Conservation (phyloP, 2,888 invertebrate genomes). For the Loripinus fragilis region DNA sequence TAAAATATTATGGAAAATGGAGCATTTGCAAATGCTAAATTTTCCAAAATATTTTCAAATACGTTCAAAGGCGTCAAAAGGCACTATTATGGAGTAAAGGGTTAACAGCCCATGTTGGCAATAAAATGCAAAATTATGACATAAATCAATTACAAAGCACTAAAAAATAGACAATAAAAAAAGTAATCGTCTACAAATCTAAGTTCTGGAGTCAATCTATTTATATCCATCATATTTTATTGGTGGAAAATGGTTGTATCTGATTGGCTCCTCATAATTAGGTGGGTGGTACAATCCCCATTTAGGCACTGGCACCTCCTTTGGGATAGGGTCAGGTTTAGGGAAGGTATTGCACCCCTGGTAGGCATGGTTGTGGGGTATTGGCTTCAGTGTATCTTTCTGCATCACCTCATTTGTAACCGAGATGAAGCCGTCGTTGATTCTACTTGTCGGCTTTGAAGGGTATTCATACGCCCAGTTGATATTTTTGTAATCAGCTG, state of each 20-base stretch:
- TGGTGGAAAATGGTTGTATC: constrained; percentile 78
- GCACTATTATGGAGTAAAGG: too few species aligned
- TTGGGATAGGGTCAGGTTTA: constrained; percentile 73
- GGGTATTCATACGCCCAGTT: constrained; percentile 79
- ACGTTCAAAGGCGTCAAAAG: too few species aligned
- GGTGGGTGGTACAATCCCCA: constrained; percentile 82
- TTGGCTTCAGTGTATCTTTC: constrained; percentile 72
- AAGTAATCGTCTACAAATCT: not conserved
- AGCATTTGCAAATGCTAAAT: too few species aligned
- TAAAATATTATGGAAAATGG: too few species aligned
- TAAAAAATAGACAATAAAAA: not conserved
- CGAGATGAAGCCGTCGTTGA: constrained; percentile 73
- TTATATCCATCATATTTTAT: constrained; percentile 84
- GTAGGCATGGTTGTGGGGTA: constrained; percentile 76
- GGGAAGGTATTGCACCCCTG: constrained; percentile 68
- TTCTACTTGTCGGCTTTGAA: constrained; percentile 77
- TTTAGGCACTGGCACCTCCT: constrained; percentile 78
- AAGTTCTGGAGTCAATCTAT: constrained; percentile 19
- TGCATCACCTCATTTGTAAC: constrained; percentile 76
- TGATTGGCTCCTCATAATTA: constrained; percentile 78
- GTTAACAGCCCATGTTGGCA: too few species aligned
- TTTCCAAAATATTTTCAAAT: too few species aligned
- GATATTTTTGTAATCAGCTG: constrained; percentile 78
- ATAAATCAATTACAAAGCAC: not conserved
- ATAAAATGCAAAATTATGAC: too few species aligned